Evolutionary conservation across 2,888 invertebrate genomes (phyloP).

Genomic region (Caenorhabditis sinica): DNA sequence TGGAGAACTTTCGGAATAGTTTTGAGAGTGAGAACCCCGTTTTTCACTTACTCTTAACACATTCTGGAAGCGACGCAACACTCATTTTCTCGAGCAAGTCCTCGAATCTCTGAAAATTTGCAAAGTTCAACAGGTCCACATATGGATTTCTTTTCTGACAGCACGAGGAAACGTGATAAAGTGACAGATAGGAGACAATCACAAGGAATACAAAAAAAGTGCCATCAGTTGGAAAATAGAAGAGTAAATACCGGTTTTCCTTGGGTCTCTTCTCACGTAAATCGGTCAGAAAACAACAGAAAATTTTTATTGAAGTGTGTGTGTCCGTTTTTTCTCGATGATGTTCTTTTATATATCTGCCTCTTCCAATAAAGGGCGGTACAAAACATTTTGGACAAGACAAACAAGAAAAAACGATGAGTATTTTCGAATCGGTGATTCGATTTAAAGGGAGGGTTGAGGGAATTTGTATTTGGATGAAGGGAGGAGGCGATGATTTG

Average conservation of each 20-base stretch:
- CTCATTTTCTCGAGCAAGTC: slow-evolving; percentile 43
- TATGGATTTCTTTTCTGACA: background rate
- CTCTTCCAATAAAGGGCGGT: slow-evolving; percentile 15
- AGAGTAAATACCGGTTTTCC: slow-evolving; percentile 10
- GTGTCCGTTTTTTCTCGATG: background rate
- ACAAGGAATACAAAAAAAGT: background rate
- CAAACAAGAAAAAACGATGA: slow-evolving; percentile 5
- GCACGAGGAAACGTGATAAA: slow-evolving; percentile 11
- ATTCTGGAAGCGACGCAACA: slow-evolving; percentile 62
- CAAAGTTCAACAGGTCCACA: background rate
- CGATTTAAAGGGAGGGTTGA: slow-evolving; percentile 26
- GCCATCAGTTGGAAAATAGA: background rate
- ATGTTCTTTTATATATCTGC: slow-evolving; percentile 34
- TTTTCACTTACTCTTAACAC: slow-evolving; percentile 51
- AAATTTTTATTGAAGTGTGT: slow-evolving; percentile 7
- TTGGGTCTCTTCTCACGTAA: background rate
- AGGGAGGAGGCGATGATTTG: slow-evolving; percentile 29
- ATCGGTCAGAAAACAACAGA: slow-evolving; percentile 24
- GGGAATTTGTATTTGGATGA: slow-evolving; percentile 16
- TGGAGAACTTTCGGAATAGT: too few relatives aligned
- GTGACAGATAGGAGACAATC: background rate
- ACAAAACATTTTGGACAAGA: slow-evolving; percentile 29
- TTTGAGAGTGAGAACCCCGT: too few relatives aligned
- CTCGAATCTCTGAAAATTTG: background rate
- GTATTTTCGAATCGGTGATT: slow-evolving; percentile 49